Base-by-base conservation (phyloP, 2,113 vertebrate species). In the Bostrychus sinensis region DNA sequence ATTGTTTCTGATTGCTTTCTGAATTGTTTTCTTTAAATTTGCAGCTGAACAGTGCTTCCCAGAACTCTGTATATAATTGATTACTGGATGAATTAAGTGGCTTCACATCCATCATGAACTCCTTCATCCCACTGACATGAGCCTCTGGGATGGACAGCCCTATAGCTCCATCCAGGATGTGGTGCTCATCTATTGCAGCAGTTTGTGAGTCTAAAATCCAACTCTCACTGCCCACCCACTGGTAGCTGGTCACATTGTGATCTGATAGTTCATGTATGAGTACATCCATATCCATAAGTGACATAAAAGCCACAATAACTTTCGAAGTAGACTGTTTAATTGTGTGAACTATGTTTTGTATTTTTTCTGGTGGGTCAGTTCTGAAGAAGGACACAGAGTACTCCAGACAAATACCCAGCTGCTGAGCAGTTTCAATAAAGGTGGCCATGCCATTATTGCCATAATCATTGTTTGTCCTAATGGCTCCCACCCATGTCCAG, bases 161-260 rank as follows among this genome's bases (percentile, higher is more conserved):
- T 28, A 93, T 78, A 0, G 91, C 81, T 22, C 92, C 92, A 34
- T 85, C 59, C 53, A 93, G 60, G 46, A 91, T 71, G 7, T 82
- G 82, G 55, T 85, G 73, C 0, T 38, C 56, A 16, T 91, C 84
- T 25, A 65, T 20, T 10, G 64, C 32, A 50, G 87, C 85, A 10
- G 64, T 84, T 39, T 86, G 79, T 1, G 83, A 83, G 51, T 92
- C 89, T 48, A 77, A 77, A 10, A 92, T 91, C 92, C 92, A 93
- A 0, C 23, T 25, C 19, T 93, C 92, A 9, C 17, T 89, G 7
- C 91, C 92, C 0, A 93, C 84, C 92, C 91, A 93, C 81, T 92
- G 91, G 6, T 79, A 89, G 2, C 90, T 89, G 8, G 77, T 88
- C 37, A 93, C 30, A 61, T 93, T 92, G 32, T 90, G 63, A 5